Percentiles rank a stretch among this genome's conserved stretches.
These are phyloP conservation scores for Montipora capitata DNA, from an alignment of 92 coral and sea anemone genomes.

Conservation along the genomic window DNA sequence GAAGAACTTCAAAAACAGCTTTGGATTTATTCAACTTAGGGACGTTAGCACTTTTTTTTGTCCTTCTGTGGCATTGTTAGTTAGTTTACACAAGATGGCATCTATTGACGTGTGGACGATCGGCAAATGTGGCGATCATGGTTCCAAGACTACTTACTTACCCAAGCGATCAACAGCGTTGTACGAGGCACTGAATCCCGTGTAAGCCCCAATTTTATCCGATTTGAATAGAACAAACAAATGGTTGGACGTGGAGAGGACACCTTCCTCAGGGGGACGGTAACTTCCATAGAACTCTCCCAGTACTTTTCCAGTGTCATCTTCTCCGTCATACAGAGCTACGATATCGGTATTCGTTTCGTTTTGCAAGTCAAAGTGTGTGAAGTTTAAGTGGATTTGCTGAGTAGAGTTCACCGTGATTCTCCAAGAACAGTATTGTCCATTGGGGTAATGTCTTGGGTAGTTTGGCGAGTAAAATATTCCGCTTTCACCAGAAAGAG, in stretches of 20 bases:
- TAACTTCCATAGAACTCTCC: conserved; percentile 4
- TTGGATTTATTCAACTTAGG: no score
- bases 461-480: conserved; percentile 78
- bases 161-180: background rate
- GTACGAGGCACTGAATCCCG: conserved; percentile 58
- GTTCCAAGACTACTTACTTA: background rate
- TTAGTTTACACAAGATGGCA: no score
- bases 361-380: conserved; percentile 43
- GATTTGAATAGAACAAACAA: conserved; percentile 63
- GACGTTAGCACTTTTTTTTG: no score
- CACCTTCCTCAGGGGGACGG: conserved; percentile 1
- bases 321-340: conserved; percentile 51
- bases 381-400: conserved; percentile 54
- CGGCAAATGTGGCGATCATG: no score
- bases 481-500: conserved; percentile 47
- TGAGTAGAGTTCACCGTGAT: conserved; percentile 49
- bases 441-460: conserved; percentile 75
- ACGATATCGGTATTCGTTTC: conserved; percentile 34
- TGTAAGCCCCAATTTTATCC: conserved; percentile 15
- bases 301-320: conserved; percentile 30
- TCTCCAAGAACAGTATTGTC: conserved; percentile 84
- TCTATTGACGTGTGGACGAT: no score
- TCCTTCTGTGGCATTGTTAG: no score
- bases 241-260: conserved; percentile 40
- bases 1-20: no score